phyloP scores from a whole-genome alignment of 2,888 invertebrate species.

The Dione juno region DNA sequence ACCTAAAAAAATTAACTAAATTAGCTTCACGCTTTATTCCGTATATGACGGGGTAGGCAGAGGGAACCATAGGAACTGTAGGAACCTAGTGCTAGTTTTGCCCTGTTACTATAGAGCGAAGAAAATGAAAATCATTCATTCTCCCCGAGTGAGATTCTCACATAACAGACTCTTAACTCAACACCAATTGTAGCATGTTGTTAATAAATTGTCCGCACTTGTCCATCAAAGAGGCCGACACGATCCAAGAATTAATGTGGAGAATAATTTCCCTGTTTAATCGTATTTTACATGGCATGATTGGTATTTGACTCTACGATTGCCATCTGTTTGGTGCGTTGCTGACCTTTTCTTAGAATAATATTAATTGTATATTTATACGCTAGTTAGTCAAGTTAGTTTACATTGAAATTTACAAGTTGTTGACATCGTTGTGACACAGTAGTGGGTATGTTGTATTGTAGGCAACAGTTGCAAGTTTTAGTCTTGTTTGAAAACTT shows the following conservation, averaged over 20 bases:
- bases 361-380: constrained; percentile 20
- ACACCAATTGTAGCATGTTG: background rate
- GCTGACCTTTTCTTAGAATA: constrained; percentile 20
- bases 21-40: no score
- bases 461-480: background rate
- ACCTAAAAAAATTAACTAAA: no score
- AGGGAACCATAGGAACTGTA: no score
- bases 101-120: no score
- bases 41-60: no score
- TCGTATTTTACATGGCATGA: constrained; percentile 16
- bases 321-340: constrained; percentile 11
- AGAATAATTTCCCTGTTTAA: constrained; percentile 30
- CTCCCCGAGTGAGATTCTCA: constrained; percentile 3
- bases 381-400: constrained; percentile 8
- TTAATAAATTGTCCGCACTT: constrained; percentile 30
- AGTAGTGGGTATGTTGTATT: background rate
- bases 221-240: constrained; percentile 36
- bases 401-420: constrained; percentile 11
- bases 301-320: constrained; percentile 12
- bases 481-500: background rate
- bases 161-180: background rate
- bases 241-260: constrained; percentile 28
- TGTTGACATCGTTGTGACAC: constrained; percentile 9
- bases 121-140: no score
- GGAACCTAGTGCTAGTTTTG: no score